phyloP scores from a whole-genome alignment of 2,888 invertebrate species.

The Nephrotoma guestfalica region DNA sequence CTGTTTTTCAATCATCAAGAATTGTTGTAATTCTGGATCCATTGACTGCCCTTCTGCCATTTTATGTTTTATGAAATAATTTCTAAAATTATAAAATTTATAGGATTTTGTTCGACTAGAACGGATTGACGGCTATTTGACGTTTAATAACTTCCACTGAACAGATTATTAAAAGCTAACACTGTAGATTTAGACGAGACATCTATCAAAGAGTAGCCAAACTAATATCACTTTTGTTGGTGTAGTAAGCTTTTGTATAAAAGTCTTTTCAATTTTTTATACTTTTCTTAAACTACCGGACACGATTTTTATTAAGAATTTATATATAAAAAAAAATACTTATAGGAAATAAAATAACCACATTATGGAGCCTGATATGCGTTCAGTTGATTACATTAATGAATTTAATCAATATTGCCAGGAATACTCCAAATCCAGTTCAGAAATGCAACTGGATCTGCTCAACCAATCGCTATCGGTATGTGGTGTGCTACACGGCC shows the following conservation, averaged over 20 bases:
- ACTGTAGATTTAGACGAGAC: neutral
- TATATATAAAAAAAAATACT: neutral
- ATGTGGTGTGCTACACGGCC: neutral
- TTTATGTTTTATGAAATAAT: neutral
- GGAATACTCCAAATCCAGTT: neutral
- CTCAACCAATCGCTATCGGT: conserved; percentile 25
- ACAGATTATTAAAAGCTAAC: neutral
- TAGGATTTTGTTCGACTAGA: neutral
- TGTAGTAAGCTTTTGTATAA: neutral
- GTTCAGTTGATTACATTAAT: neutral
- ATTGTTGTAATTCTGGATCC: conserved; percentile 69
- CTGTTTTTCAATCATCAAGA: conserved; percentile 70
- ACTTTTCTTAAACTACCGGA: neutral
- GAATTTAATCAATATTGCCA: neutral
- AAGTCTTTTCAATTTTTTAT: neutral
- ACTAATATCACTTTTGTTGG: neutral
- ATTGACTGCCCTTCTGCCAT: neutral
- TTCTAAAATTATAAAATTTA: neutral
- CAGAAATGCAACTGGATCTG: conserved; percentile 22
- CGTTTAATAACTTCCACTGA: neutral
- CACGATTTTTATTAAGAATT: neutral
- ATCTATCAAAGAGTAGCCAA: neutral
- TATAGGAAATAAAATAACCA: neutral
- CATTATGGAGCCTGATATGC: neutral
- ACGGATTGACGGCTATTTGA: neutral